These are phyloP conservation scores for Dyspetes luteomarginatus DNA, from an alignment of 2,888 invertebrate genomes.

Conservation along the genomic window DNA sequence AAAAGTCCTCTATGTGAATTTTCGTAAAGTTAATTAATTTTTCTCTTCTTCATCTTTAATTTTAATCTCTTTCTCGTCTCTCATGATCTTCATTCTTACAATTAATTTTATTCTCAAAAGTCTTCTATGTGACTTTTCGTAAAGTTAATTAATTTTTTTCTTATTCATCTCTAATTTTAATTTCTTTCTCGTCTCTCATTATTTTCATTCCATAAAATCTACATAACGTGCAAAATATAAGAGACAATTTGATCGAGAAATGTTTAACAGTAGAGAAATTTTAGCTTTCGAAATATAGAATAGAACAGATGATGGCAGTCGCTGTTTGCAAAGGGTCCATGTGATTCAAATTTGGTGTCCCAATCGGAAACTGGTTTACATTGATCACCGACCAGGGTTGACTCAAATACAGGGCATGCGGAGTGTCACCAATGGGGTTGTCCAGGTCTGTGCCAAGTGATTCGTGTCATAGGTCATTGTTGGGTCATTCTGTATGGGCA, in stretches of 20 bases:
- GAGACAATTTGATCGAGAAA: too few species aligned
- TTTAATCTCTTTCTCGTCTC: not conserved
- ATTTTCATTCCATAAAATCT: too few species aligned
- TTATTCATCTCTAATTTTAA: constrained; percentile 3
- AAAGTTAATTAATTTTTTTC: not conserved
- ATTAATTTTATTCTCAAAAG: constrained; percentile 28
- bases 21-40: constrained; percentile 7
- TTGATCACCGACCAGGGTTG: constrained; percentile 40
- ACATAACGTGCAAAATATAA: not conserved
- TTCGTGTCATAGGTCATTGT: constrained; percentile 50
- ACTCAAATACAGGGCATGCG: not conserved
- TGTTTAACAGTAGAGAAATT: too few species aligned
- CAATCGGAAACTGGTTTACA: constrained; percentile 37
- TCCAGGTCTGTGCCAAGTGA: constrained; percentile 39
- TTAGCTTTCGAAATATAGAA: not conserved
- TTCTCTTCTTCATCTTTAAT: not conserved
- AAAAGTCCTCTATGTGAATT: not conserved
- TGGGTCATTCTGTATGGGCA: too few species aligned
- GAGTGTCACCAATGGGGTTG: constrained; percentile 10
- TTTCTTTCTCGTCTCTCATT: not conserved
- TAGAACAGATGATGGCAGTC: too few species aligned
- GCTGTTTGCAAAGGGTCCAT: too few species aligned
- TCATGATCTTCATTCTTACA: too few species aligned
- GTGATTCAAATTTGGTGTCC: too few species aligned
- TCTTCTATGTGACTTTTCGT: not conserved